Conservation (phyloP, 2,888 invertebrate species). For the Cephus runcator region DNA sequence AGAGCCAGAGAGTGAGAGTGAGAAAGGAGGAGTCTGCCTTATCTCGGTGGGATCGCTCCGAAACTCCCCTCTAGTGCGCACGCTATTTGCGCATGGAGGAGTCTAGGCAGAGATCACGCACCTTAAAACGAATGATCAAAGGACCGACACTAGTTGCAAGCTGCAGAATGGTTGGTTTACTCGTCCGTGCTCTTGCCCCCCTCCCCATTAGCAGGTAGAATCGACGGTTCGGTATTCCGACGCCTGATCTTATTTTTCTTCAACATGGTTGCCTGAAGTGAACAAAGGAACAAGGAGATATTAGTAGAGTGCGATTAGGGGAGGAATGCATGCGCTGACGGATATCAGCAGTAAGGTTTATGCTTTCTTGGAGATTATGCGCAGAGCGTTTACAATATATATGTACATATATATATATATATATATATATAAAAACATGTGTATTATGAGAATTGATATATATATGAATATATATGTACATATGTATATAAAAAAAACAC, state of each 20-base stretch:
- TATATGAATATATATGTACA: not conserved
- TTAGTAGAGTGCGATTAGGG: constrained; percentile 58
- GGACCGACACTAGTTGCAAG: constrained; percentile 50
- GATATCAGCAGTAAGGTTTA: constrained; percentile 40
- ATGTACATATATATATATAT: not conserved
- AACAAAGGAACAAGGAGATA: constrained; percentile 63
- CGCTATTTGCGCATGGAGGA: constrained; percentile 39
- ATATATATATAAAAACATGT: not conserved
- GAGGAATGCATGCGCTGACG: constrained; percentile 58
- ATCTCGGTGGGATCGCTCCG: constrained; percentile 42
- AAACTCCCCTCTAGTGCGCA: constrained; percentile 43
- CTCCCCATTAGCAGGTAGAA: constrained; percentile 77
- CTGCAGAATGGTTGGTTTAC: constrained; percentile 65
- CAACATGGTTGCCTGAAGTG: constrained; percentile 97
- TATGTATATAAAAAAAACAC: constrained; percentile 29
- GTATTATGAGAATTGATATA: not conserved
- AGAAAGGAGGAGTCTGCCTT: not conserved
- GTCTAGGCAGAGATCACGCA: constrained; percentile 44
- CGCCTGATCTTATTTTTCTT: constrained; percentile 99
- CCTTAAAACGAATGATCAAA: constrained; percentile 32
- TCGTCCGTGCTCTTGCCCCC: constrained; percentile 75
- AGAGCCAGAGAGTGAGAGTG: constrained; percentile 4
- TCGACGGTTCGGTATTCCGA: constrained; percentile 86
- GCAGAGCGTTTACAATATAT: constrained; percentile 17
- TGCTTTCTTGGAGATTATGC: constrained; percentile 5